Evolutionary conservation across 2,113 vertebrate genomes (phyloP), one percentile per base, ranked within the genome.

Genomic region (Podarcis raffonei): DNA sequence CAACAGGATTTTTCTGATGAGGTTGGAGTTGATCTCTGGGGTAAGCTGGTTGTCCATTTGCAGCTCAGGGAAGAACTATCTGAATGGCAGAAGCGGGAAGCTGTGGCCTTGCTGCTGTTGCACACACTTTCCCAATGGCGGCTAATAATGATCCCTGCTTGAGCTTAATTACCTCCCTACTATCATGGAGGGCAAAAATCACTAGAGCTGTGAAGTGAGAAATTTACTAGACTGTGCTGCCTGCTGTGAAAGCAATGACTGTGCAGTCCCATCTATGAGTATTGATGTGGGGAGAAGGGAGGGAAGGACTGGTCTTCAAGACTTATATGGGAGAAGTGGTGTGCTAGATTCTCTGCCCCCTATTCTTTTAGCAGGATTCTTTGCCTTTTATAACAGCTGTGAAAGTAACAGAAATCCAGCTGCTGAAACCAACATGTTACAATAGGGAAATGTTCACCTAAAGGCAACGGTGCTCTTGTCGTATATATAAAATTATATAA

Each of bases 231-330:
- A 83, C 37, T 74, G 48, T 16, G 5, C 25, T 77, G 39, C 87
- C 72, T 74, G 59, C 81, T 68, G 59, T 69, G 87, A 88, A 83
- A 83, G 72, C 71, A 77, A 77, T 82, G 72, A 53, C n/a, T 83
- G 23, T 30, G 32, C 71, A 48, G 32, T 35, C 59, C 25, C 39
- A 42, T 83, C 69, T 78, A 71, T 71, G 68, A 39, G 39, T 13
- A 16, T 32, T 62, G 53, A 81, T n/a, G 39, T 32, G 82, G 1
- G 16, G 79, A 32, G 15, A 62, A 57, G 18, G 7, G 32, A 69
- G 39, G 27, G 5, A 42, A 42, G 53, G 39, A 83, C 4, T 16
- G 66, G 37, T 27, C 37, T 30, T 48, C 15, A 83, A 30, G 37
- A 16, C 4, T 4, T 66, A 25, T 8, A 3, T 27, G 12, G 32